Conservation (phyloP, 2,888 invertebrate species). For the Heliconius cydno region DNA sequence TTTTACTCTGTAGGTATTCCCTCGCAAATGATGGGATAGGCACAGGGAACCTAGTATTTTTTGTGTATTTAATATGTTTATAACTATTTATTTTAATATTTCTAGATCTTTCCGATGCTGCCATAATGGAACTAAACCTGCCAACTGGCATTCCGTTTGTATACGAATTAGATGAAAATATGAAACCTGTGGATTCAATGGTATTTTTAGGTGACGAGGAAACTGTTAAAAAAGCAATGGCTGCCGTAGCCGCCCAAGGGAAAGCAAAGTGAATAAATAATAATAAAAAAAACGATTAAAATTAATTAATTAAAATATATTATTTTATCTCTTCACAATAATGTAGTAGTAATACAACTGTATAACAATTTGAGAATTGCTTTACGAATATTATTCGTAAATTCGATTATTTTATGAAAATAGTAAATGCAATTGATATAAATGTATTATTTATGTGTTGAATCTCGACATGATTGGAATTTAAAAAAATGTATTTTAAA, state of each 20-base stretch:
- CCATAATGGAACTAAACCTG: conserved; percentile 89
- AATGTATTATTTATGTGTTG: not conserved
- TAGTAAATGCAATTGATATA: too few relatives aligned
- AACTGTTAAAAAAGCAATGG: conserved; percentile 89
- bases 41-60: too few relatives aligned
- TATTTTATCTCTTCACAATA: conserved; percentile 5
- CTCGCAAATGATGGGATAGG: too few relatives aligned
- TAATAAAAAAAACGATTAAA: not conserved
- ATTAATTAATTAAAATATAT: not conserved
- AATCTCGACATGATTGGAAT: conserved; percentile 2
- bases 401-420: not conserved
- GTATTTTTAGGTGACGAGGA: conserved; percentile 91
- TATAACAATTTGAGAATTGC: not conserved
- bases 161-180: conserved; percentile 88
- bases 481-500: not conserved
- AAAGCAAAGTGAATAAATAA: conserved; percentile 84
- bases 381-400: not conserved
- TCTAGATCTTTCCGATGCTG: conserved; percentile 86
- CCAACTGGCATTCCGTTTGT: conserved; percentile 92
- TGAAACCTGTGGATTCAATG: conserved; percentile 88
- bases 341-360: not conserved
- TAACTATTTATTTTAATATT: not conserved
- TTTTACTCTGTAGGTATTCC: too few relatives aligned
- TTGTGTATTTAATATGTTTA: not conserved
- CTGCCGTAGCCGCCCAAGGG: conserved; percentile 90